Evolutionary conservation across 2,797 vertebrate genomes (phyloP).

Genomic region (Orestias chungarensis): DNA sequence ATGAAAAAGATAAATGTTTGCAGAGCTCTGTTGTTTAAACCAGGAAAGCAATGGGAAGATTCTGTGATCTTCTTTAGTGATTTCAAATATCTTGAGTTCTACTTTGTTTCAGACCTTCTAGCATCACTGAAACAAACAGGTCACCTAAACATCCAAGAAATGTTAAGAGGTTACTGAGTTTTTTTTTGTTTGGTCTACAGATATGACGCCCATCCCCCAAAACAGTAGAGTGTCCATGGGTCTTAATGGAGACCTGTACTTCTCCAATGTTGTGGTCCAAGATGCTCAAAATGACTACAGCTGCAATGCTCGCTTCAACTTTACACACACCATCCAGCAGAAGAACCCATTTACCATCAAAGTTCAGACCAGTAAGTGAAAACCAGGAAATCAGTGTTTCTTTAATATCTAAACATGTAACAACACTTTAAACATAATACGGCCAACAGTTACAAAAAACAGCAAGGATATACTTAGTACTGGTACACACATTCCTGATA

Average conservation of each 20-base stretch:
- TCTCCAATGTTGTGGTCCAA: constrained; percentile 90
- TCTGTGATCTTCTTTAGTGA: background rate
- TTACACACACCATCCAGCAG: constrained; percentile 98
- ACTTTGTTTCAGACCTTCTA: background rate
- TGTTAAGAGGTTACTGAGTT: background rate
- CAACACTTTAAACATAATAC: too few relatives aligned
- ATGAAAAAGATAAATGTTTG: background rate
- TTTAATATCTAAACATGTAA: too few relatives aligned
- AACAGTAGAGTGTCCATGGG: constrained; percentile 94
- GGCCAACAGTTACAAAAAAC: too few relatives aligned
- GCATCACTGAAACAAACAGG: background rate
- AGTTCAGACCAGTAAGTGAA: constrained; percentile 91
- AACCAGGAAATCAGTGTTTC: background rate
- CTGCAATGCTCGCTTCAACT: constrained; percentile 95
- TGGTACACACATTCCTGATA: too few relatives aligned
- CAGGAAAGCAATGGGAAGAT: background rate
- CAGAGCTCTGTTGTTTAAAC: background rate
- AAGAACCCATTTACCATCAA: constrained; percentile 95
- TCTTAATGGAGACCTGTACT: constrained; percentile 94
- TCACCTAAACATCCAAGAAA: too few relatives aligned
- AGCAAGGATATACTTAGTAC: too few relatives aligned
- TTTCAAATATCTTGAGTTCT: background rate
- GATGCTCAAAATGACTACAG: constrained; percentile 92
- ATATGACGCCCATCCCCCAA: constrained; percentile 88
- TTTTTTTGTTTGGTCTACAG: constrained; percentile 60